Conservation (phyloP, 2,888 invertebrate species). For the Gari tellinella region DNA sequence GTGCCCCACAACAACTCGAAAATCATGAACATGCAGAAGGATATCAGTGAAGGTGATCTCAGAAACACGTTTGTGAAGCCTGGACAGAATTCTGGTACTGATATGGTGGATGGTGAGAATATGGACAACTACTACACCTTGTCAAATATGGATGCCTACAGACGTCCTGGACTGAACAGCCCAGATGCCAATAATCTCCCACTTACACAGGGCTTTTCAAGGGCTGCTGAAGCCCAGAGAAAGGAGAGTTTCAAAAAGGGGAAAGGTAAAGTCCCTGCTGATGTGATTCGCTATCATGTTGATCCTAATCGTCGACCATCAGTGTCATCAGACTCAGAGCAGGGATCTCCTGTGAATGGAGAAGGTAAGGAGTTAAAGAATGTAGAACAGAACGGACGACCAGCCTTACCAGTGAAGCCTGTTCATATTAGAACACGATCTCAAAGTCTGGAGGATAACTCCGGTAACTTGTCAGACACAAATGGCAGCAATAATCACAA, state of each 20-base stretch:
- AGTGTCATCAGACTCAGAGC: conserved; percentile 63
- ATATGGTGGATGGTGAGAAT: conserved; percentile 69
- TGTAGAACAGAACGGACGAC: conserved; percentile 31
- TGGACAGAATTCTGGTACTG: conserved; percentile 31
- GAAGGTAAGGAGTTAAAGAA: conserved; percentile 5
- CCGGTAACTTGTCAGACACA: conserved; percentile 41
- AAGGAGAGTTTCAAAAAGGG: conserved; percentile 79
- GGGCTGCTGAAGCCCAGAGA: conserved; percentile 66
- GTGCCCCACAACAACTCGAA: conserved; percentile 63
- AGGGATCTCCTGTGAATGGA: conserved; percentile 39
- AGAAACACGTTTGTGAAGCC: conserved; percentile 18
- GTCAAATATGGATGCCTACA: conserved; percentile 77
- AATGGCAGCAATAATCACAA: conserved; percentile 33
- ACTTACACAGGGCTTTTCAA: conserved; percentile 63
- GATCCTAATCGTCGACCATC: conserved; percentile 58
- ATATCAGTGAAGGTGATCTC: conserved; percentile 16
- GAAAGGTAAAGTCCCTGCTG: conserved; percentile 69
- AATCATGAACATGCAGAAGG: conserved; percentile 41
- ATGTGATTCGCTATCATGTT: conserved; percentile 75
- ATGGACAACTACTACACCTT: conserved; percentile 65
- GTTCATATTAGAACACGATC: conserved; percentile 59
- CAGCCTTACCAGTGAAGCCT: conserved; percentile 55
- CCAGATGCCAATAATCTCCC: conserved; percentile 64
- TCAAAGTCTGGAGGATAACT: conserved; percentile 67
- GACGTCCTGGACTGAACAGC: conserved; percentile 70